phyloP scores from a whole-genome alignment of 2,888 invertebrate species.

The Drosophila diplacantha region DNA sequence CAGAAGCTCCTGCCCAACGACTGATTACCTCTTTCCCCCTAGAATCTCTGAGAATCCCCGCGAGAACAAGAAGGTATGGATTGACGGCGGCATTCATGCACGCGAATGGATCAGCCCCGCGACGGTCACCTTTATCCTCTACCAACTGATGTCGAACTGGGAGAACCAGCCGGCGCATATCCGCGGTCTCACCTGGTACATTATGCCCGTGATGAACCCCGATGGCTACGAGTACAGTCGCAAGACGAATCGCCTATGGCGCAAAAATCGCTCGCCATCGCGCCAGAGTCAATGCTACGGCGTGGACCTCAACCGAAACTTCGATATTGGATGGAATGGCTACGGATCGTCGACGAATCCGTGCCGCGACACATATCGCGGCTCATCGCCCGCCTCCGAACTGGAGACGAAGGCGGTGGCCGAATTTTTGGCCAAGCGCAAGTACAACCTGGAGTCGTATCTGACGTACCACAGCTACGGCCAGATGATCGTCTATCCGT shows the following conservation, averaged over 20 bases:
- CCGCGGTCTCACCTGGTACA: constrained; percentile 89
- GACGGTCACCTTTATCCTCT: constrained; percentile 86
- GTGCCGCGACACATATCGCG: constrained; percentile 89
- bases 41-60: constrained; percentile 84
- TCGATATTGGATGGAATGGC: constrained; percentile 91
- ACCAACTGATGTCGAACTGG: constrained; percentile 84
- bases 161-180: constrained; percentile 82
- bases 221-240: constrained; percentile 93
- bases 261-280: constrained; percentile 83
- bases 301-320: constrained; percentile 91
- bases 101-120: constrained; percentile 94
- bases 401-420: constrained; percentile 86
- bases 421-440: constrained; percentile 79
- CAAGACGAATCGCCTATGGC: constrained; percentile 88
- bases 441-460: constrained; percentile 82
- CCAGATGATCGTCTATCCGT: constrained; percentile 74
- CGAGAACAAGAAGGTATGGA: constrained; percentile 83
- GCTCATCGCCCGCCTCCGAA: constrained; percentile 87
- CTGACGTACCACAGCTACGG: constrained; percentile 88
- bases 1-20: neutral
- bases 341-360: constrained; percentile 81
- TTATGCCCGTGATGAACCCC: constrained; percentile 87
- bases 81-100: constrained; percentile 90
- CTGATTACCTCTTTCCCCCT: neutral
- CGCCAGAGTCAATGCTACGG: constrained; percentile 81